Base-by-base conservation (phyloP, 2,113 vertebrate genomes). In the Corydoras sp. region DNA sequence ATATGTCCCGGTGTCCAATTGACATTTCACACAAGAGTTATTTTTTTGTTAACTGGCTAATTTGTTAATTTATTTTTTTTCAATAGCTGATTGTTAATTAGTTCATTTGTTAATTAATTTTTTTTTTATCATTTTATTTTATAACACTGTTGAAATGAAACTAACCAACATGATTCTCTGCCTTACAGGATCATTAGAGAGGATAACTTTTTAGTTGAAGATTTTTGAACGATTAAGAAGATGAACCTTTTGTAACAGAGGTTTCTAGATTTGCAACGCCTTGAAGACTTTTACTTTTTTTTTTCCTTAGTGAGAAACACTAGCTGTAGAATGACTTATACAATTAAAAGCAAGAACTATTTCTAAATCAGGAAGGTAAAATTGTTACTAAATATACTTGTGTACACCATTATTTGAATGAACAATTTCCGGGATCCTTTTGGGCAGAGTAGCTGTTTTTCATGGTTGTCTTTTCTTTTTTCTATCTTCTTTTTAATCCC, bases 271-370 rank as follows among this genome's bases (percentile, higher is more conserved):
- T 94, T 93, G 88, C 93, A 92, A 88, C 90, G 81, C 94, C 95
- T 95, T 92, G 94, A 96, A 95, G 92, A 95, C 89, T 92, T 84
- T 75, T 75, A 77, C 75, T 79, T 88, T 87, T 74, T 93, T 91
- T 84, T 83, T 93, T 91, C 91, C 90, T 92, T 94, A 93, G 95
- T 93, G 94, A 89, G 88, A 94, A 96, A 98, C 95, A 97, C 95
- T 97, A 97, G 94, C 87, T 92, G 92, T 96, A 97, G 92, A 92
- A 92, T 93, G 92, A 96, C 90, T 92, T 90, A 82, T 91, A 93
- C 91, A 89, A 93, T 89, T 80, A 58, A 80, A 83, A 79, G 67
- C 79, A 74, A 79, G 86, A 87, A 89, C 87, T 86, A 90, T 96
- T 94, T 94, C 92, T 96, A 90, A 90, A 90, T 91, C 90, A 89